Percentiles rank a stretch among this genome's conserved stretches.
phyloP scores from a whole-genome alignment of 2,797 vertebrate species.

The Gorsachius magnificus region DNA sequence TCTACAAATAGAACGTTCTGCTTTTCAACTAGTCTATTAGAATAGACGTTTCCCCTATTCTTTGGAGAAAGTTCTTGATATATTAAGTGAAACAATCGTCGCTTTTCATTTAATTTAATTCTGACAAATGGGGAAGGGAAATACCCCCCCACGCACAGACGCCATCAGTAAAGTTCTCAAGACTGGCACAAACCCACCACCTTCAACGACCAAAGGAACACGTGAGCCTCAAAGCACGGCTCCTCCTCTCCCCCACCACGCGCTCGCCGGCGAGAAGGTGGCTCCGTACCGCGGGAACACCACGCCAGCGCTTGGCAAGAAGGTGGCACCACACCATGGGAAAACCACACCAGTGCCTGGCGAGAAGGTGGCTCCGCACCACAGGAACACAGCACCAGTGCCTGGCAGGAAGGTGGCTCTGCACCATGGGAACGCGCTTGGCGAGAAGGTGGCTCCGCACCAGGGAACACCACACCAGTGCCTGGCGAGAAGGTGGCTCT shows the following conservation, averaged over 20 bases:
- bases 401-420: too few relatives aligned
- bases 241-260: neutral
- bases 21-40: neutral
- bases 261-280: rapidly evolving
- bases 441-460: too few relatives aligned
- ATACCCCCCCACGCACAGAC: rapidly evolving
- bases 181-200: neutral
- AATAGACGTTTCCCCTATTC: neutral
- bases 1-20: neutral
- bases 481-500: too few relatives aligned
- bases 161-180: neutral
- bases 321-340: too few relatives aligned
- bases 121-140: rapidly evolving
- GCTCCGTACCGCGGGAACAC: neutral
- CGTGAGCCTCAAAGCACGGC: rapidly evolving
- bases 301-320: too few relatives aligned
- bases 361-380: too few relatives aligned
- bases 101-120: neutral
- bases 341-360: too few relatives aligned
- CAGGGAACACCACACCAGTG: too few relatives aligned
- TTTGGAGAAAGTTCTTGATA: neutral
- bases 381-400: too few relatives aligned
- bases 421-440: too few relatives aligned
- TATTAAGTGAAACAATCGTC: rapidly evolving
- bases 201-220: rapidly evolving